Evolutionary conservation across 92 coral and sea anemone genomes (phyloP), one percentile per base, ranked within the genome.

Genomic region (Metridium senile): DNA sequence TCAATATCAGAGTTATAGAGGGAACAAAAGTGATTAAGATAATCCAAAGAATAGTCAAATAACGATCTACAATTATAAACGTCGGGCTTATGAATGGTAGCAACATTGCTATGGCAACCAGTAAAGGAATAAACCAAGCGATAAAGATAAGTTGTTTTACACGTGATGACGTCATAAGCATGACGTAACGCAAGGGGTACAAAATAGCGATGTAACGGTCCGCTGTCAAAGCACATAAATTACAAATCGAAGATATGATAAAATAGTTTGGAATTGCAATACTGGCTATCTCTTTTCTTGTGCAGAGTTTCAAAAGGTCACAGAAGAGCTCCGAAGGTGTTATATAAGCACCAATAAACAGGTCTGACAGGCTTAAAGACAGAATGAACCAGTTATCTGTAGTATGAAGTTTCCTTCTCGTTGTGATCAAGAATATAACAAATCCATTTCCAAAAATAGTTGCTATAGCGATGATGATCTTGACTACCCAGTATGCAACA

Each of bases 331-430:
- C 79, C 0, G 79, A 58, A 1, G 79, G 79, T 32, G 79, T 74
- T 8, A 74, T 74, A 19, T 74, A 74, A 8, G 26, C 31, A 27
- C 79, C 79, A 26, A 61, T 61, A 59, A 74, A 39, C 69, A 74
- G 58, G 70, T 74, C 79, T 58, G 79, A 59, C 70, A 74, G 35
- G 70, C 79, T 61, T 33, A 74, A 58, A 11, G 79, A 74, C 70
- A 74, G 54, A 58, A 74, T 74, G 58, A 74, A 74, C 79, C 79
- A 74, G 79, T 74, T 74, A 74, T 59, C 70, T 11, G 79, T 61
- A 16, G 69, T 59, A 11, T 74, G 79, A 0, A 74, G 70, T 59
- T 62, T 74, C 20, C 66, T 74, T 35, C 70, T 23, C 33, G 70
- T 35, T 19, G 39, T 30, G 13, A 74, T 74, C 54, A 74, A 46